Evolutionary conservation across 1,140 invertebrate genomes (phyloP).

Genomic region (Archivesica marissinica): DNA sequence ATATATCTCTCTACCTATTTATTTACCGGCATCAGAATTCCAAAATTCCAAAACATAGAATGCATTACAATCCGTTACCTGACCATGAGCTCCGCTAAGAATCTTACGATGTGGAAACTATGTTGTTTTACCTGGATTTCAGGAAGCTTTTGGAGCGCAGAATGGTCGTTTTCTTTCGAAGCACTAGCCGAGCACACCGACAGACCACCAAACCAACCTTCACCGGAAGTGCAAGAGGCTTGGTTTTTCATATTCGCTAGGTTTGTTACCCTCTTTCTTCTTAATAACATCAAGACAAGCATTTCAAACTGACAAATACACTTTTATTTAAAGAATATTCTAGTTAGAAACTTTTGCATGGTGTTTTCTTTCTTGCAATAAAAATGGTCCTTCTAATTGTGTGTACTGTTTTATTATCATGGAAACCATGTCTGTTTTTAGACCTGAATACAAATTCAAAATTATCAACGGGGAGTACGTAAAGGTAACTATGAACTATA

Average conservation of each 20-base stretch:
- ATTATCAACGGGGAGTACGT: constrained; percentile 45
- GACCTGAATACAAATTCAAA: constrained; percentile 40
- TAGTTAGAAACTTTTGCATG: too few species aligned
- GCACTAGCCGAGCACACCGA: constrained; percentile 26
- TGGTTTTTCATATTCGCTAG: constrained; percentile 61
- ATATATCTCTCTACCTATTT: too few species aligned
- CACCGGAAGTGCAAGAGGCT: constrained; percentile 13
- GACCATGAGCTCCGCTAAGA: too few species aligned
- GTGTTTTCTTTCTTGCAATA: too few species aligned
- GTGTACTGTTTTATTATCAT: background rate
- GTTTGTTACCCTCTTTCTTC: background rate
- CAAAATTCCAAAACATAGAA: too few species aligned
- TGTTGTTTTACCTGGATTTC: too few species aligned
- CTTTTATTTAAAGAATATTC: background rate
- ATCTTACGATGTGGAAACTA: too few species aligned
- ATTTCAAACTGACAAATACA: too few species aligned
- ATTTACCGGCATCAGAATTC: too few species aligned
- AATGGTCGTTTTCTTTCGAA: constrained; percentile 46
- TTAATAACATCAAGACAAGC: background rate
- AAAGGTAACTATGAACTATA: too few species aligned
- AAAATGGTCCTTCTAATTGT: too few species aligned
- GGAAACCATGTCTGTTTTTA: constrained; percentile 20
- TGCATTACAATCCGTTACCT: too few species aligned
- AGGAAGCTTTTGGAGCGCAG: constrained; percentile 53
- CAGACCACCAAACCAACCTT: background rate